A percentile compares a stretch with the other conserved stretches of the same genome.
These are phyloP conservation scores for Scolopax rusticola DNA, from an alignment of 2,797 vertebrate species.

Conservation along the genomic window DNA sequence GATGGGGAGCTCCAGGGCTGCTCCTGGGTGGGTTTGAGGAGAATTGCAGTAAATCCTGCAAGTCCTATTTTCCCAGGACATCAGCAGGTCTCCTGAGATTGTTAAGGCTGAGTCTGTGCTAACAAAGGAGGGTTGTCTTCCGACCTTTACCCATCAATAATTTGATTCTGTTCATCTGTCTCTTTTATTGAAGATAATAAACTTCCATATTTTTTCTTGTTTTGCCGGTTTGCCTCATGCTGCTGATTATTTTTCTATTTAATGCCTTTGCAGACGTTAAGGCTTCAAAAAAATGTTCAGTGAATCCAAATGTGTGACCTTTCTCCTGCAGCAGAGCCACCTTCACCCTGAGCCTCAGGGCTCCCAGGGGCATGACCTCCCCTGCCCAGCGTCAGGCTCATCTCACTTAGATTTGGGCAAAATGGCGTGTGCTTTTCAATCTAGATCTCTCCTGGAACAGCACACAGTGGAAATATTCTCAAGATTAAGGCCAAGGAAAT, in stretches of 20 bases:
- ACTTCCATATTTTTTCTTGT: neutral
- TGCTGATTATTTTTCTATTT: constrained; percentile 41
- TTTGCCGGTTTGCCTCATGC: neutral
- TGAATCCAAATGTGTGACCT: neutral
- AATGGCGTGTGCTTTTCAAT: neutral
- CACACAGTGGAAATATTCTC: neutral
- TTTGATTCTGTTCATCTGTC: neutral
- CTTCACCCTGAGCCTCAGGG: neutral
- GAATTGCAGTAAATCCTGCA: neutral
- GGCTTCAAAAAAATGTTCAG: neutral
- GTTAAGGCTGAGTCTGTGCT: neutral
- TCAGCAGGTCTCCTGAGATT: neutral
- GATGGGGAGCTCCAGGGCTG: neutral
- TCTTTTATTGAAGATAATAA: neutral
- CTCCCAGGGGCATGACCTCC: neutral
- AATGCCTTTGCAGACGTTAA: constrained; percentile 31
- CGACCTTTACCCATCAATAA: neutral
- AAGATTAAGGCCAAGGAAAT: neutral
- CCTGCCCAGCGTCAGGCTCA: neutral
- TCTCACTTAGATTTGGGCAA: neutral
- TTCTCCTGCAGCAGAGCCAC: neutral
- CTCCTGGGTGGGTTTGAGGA: constrained; percentile 4
- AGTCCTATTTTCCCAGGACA: neutral
- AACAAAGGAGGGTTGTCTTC: neutral
- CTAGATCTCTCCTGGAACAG: neutral